Evolutionary conservation across 1,140 invertebrate species (phyloP), one percentile per base, ranked within the genome.

Genomic region (Bombus affinis): DNA sequence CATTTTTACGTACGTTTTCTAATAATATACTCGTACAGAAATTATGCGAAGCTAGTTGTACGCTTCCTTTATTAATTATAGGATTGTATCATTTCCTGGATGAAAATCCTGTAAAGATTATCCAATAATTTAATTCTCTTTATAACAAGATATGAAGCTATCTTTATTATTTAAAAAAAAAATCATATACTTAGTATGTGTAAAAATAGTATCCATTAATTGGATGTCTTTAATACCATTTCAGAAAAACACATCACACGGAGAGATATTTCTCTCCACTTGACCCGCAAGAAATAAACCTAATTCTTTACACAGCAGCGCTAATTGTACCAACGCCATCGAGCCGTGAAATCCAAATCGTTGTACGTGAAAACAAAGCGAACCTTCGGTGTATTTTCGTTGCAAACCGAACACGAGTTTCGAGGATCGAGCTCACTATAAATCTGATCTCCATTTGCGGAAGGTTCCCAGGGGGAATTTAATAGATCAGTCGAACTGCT

Each of bases 401-500:
- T 73, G 57, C 39, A 82, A 82, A 82, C 39, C 22, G 57, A 47
- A 57, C 71, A 37, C 71, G 74, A 82, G 71, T 82, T 82, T 75
- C 71, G 39, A 28, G 32, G 28, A 73, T 53, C 22, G 53, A 15
- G 35, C 15, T 66, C 39, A 4, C 71, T 65, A 82, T 82, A 82
- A 82, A 82, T 82, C 71, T 82, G 53, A 65, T 62, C 81, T 44
- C 72, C 81, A 75, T 82, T 74, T 82, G 81, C 53, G 81, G 42
- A 47, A 75, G 39, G 71, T 65, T 75, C 71, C 81, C 35, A 42
- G 1, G 81, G 81, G 81, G 81, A 82, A 82, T 82, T 75, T 75
- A 82, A 82, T 75, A 74, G 81, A 82, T 82, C 81, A 75, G 72
- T n/a, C 39, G 47, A 75, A 75, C 70, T 18, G 53, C n/a, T 44